These are phyloP conservation scores for Spialia ferax DNA, from an alignment of 2,888 invertebrate species.

Conservation along the genomic window DNA sequence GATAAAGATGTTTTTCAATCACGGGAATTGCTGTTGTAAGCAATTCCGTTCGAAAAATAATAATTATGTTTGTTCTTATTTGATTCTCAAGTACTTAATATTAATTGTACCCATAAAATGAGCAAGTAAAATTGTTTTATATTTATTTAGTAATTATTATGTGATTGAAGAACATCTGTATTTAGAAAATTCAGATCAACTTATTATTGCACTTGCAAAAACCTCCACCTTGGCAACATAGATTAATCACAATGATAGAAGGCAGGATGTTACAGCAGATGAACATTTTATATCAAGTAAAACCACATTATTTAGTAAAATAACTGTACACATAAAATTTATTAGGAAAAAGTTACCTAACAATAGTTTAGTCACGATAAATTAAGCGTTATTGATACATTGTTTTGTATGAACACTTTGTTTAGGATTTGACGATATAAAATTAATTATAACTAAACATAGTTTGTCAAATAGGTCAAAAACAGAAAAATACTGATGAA, in stretches of 20 bases:
- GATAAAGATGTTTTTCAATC: slow-evolving; percentile 35
- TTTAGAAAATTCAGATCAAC: slow-evolving; percentile 6
- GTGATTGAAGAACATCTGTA: slow-evolving; percentile 30
- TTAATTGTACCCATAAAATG: neutral
- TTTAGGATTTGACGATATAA: neutral
- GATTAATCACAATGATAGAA: slow-evolving; percentile 29
- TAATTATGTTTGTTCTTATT: neutral
- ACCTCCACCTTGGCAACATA: slow-evolving; percentile 33
- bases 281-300: neutral
- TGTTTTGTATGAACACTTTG: too few relatives aligned
- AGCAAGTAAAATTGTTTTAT: neutral
- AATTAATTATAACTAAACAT: neutral
- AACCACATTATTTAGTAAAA: neutral
- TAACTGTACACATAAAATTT: neutral
- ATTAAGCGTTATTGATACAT: neutral
- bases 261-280: slow-evolving; percentile 6
- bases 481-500: slow-evolving; percentile 30
- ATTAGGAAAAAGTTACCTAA: neutral
- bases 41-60: neutral
- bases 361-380: slow-evolving; percentile 5
- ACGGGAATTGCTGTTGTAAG: neutral
- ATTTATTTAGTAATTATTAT: neutral
- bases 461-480: slow-evolving; percentile 10
- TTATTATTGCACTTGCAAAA: neutral
- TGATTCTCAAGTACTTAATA: too few relatives aligned